Evolutionary conservation across 2,888 invertebrate genomes (phyloP).

Genomic region (Lycophotia porphyrea): DNA sequence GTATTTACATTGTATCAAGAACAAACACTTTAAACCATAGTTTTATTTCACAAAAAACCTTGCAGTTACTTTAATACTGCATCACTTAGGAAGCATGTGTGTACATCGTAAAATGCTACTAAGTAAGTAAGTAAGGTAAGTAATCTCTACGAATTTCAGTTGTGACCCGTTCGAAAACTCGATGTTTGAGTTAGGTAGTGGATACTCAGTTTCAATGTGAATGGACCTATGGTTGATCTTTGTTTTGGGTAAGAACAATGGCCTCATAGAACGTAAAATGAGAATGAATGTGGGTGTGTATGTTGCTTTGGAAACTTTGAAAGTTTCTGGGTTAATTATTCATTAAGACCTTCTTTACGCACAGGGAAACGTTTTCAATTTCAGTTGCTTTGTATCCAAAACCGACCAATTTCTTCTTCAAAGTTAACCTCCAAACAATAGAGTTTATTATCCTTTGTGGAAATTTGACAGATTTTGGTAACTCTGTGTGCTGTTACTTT

Average conservation of each 20-base stretch:
- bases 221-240: slow-evolving; percentile 2
- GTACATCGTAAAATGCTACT: slow-evolving; percentile 24
- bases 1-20: not conserved
- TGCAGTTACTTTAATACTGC: slow-evolving; percentile 14
- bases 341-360: too few relatives aligned
- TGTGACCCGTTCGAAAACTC: not conserved
- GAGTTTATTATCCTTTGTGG: too few relatives aligned
- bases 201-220: slow-evolving; percentile 16
- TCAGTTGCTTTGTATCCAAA: too few relatives aligned
- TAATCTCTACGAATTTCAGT: slow-evolving; percentile 6
- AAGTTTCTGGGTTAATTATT: too few relatives aligned
- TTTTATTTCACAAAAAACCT: not conserved
- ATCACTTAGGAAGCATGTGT: not conserved
- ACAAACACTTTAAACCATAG: too few relatives aligned
- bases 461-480: too few relatives aligned
- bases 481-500: too few relatives aligned
- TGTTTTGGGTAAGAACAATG: slow-evolving; percentile 5
- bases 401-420: too few relatives aligned
- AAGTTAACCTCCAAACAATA: too few relatives aligned
- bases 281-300: not conserved
- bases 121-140: slow-evolving; percentile 30
- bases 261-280: not conserved
- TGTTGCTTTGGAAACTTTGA: not conserved
- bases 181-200: slow-evolving; percentile 15
- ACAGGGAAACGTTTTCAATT: not conserved